Conservation (phyloP, 2,797 vertebrate genomes). For the Chromis chromis region DNA sequence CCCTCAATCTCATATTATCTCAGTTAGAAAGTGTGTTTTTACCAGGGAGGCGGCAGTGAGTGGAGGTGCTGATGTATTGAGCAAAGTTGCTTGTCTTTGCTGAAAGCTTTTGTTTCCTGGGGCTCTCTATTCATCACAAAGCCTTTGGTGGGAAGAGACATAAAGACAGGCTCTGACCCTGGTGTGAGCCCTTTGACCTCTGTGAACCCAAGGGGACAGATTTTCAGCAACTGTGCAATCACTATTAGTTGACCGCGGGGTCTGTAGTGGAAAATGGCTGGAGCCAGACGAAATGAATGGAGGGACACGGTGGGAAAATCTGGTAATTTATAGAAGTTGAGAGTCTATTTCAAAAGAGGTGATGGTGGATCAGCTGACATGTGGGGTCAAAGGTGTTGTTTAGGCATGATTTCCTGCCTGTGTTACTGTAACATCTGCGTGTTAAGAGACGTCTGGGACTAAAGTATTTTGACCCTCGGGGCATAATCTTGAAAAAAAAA, state of each 20-base stretch:
- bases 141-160: conserved; percentile 95
- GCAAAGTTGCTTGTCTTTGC: conserved; percentile 92
- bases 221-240: conserved; percentile 90
- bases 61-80: conserved; percentile 95
- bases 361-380: conserved; percentile 94
- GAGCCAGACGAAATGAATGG: conserved; percentile 84
- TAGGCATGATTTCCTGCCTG: conserved; percentile 91
- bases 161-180: conserved; percentile 90
- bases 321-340: conserved; percentile 92
- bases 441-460: conserved; percentile 90
- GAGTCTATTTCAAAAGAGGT: conserved; percentile 96
- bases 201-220: conserved; percentile 93
- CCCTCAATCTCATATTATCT: conserved; percentile 75
- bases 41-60: conserved; percentile 84
- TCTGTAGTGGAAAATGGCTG: conserved; percentile 86
- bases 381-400: conserved; percentile 93
- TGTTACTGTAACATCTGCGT: conserved; percentile 99
- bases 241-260: conserved; percentile 84
- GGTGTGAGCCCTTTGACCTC: conserved; percentile 95
- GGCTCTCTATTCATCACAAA: conserved; percentile 97
- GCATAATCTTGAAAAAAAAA: conserved; percentile 77
- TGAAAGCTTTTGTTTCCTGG: conserved; percentile 91
- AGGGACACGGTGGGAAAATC: conserved; percentile 94
- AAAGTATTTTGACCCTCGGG: conserved; percentile 89
- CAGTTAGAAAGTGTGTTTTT: conserved; percentile 87